A percentile compares a stretch with the other conserved stretches of the same genome.
Evolutionary conservation across 1,140 invertebrate species (phyloP).

Genomic region (Lithobius niger): DNA sequence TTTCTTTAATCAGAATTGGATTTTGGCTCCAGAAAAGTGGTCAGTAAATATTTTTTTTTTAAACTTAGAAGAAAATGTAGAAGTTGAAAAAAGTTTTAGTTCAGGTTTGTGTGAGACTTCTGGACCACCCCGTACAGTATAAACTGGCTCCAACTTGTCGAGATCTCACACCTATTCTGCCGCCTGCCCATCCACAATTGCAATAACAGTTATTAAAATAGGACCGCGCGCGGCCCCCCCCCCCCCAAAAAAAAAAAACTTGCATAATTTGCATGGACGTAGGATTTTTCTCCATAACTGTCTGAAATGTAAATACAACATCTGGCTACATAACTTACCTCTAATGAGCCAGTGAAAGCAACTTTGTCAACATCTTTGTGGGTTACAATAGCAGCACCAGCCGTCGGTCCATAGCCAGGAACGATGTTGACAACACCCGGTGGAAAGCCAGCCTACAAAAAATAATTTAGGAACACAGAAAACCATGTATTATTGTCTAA

Average conservation of each 20-base stretch:
- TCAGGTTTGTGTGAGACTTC: too few species aligned
- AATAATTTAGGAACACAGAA: constrained; percentile 1
- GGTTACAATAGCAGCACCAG: constrained; percentile 28
- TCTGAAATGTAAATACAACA: neutral
- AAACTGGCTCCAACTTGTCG: too few species aligned
- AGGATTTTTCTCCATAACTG: neutral
- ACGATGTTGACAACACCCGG: constrained; percentile 34
- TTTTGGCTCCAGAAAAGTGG: too few species aligned
- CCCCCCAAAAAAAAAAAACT: too few species aligned
- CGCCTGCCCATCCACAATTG: neutral
- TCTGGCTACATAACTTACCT: constrained; percentile 33
- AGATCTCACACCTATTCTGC: too few species aligned
- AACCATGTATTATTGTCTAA: too few species aligned
- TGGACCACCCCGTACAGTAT: too few species aligned
- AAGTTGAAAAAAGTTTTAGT: too few species aligned
- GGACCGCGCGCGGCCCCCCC: too few species aligned
- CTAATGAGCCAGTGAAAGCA: constrained; percentile 38
- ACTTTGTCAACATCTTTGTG: constrained; percentile 34
- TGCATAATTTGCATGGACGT: neutral
- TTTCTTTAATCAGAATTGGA: too few species aligned
- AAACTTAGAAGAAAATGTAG: too few species aligned
- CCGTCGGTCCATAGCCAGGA: constrained; percentile 32
- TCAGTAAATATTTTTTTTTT: too few species aligned
- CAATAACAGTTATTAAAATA: neutral
- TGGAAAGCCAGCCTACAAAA: constrained; percentile 20